Percentiles rank a stretch among this genome's conserved stretches.
Conservation (phyloP, 2,797 vertebrate species). For the Leptodactylus fallax region DNA sequence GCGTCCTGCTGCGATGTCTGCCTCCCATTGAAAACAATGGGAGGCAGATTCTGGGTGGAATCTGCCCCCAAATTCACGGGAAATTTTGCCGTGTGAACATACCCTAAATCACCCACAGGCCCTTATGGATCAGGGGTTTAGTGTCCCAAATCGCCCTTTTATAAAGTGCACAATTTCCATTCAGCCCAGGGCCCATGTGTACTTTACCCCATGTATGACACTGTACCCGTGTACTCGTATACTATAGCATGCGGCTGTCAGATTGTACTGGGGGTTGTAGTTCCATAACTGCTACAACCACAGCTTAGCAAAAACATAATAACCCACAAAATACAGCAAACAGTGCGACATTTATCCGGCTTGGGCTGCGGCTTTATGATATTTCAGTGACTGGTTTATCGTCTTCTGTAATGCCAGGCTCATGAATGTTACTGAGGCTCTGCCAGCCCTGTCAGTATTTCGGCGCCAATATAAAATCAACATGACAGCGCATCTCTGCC, state of each 20-base stretch:
- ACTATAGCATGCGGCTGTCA: not conserved
- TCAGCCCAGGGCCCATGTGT: not conserved
- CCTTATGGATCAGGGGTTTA: too few relatives aligned
- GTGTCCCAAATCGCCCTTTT: too few relatives aligned
- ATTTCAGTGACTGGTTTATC: not conserved
- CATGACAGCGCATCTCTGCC: slow-evolving; percentile 65
- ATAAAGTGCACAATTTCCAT: too few relatives aligned
- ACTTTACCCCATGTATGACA: not conserved
- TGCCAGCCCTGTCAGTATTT: not conserved
- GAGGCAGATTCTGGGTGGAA: too few relatives aligned
- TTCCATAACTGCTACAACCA: too few relatives aligned
- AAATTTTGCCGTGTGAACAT: too few relatives aligned
- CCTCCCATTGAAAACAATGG: too few relatives aligned
- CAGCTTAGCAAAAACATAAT: not conserved
- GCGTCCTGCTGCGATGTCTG: too few relatives aligned
- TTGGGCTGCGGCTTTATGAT: not conserved
- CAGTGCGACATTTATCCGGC: not conserved
- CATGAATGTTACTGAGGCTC: not conserved
- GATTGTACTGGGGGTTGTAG: not conserved
- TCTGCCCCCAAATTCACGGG: too few relatives aligned
- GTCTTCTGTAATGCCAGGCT: not conserved
- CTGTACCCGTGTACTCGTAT: not conserved
- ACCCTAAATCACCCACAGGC: too few relatives aligned
- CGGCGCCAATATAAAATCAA: slow-evolving; percentile 29
- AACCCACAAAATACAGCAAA: not conserved